Percentiles rank a stretch among this genome's conserved stretches.
Evolutionary conservation across 2,113 vertebrate genomes (phyloP).

Genomic region (Polypterus bichir): DNA sequence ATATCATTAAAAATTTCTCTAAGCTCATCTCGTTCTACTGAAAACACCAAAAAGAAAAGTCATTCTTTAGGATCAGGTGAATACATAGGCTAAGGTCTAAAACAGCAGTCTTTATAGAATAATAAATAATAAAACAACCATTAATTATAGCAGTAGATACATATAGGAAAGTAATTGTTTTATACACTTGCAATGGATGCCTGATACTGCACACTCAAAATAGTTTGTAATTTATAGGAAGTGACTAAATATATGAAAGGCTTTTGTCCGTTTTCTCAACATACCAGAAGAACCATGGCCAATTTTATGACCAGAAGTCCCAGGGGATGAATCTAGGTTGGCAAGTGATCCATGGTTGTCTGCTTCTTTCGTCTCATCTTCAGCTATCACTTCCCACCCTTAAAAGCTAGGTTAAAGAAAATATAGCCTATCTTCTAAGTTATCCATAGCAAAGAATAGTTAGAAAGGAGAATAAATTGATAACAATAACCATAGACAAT

Average conservation of each 20-base stretch:
- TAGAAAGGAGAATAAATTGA: too few relatives aligned
- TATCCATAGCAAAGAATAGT: too few relatives aligned
- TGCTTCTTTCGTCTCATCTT: constrained; percentile 74
- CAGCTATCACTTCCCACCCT: constrained; percentile 86
- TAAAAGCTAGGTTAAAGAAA: constrained; percentile 51
- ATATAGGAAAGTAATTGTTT: too few relatives aligned
- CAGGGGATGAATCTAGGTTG: constrained; percentile 63
- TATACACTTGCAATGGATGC: too few relatives aligned
- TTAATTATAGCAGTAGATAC: too few relatives aligned
- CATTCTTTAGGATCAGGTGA: neutral
- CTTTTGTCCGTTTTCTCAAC: neutral
- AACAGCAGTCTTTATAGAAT: too few relatives aligned
- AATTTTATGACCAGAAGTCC: constrained; percentile 59
- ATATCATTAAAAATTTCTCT: constrained; percentile 73
- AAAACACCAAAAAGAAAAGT: constrained; percentile 1
- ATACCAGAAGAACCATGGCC: constrained; percentile 62
- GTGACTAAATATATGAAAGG: too few relatives aligned
- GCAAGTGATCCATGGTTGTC: constrained; percentile 66
- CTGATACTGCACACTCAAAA: too few relatives aligned
- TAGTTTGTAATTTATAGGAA: too few relatives aligned
- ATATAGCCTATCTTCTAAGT: constrained; percentile 1
- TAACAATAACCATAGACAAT: too few relatives aligned
- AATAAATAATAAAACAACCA: too few relatives aligned
- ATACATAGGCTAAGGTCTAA: too few relatives aligned
- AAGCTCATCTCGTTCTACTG: constrained; percentile 60